Evolutionary conservation across 2,888 invertebrate genomes (phyloP).

Genomic region (Dyspetes luteomarginatus): DNA sequence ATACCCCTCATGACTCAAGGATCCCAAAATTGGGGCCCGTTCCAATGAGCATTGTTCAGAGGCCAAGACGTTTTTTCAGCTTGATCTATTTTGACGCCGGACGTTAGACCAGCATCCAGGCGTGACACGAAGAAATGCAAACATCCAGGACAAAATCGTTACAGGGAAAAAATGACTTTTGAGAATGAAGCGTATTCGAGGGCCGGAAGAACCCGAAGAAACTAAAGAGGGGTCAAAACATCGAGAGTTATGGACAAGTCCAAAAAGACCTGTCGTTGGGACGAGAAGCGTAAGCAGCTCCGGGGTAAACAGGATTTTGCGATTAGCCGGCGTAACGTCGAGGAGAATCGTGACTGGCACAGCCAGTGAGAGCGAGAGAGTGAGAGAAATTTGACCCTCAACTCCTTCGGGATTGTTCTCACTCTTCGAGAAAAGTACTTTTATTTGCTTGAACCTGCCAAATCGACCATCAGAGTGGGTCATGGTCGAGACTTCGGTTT

Average conservation of each 20-base stretch:
- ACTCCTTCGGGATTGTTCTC: conserved; percentile 50
- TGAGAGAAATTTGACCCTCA: conserved; percentile 21
- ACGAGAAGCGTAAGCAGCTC: conserved; percentile 57
- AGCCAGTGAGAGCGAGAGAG: not conserved
- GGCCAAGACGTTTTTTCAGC: conserved; percentile 3
- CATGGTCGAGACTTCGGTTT: conserved; percentile 70
- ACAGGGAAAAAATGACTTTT: conserved; percentile 34
- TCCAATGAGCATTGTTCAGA: not conserved
- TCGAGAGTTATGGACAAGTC: conserved; percentile 62
- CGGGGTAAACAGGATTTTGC: conserved; percentile 76
- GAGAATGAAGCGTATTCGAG: conserved; percentile 50
- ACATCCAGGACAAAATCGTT: conserved; percentile 40
- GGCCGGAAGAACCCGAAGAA: conserved; percentile 21
- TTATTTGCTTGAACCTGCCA: conserved; percentile 44
- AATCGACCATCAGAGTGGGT: conserved; percentile 67
- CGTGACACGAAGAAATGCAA: conserved; percentile 68
- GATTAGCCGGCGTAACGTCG: conserved; percentile 70
- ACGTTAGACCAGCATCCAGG: conserved; percentile 66
- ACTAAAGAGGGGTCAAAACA: conserved; percentile 33
- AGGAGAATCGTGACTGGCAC: conserved; percentile 22
- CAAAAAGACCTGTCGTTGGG: conserved; percentile 55
- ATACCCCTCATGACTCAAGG: not conserved
- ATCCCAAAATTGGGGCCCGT: too few species aligned
- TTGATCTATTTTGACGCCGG: conserved; percentile 72
- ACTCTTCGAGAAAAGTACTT: conserved; percentile 20